A percentile compares a stretch with the other conserved stretches of the same genome.
Evolutionary conservation across 1,140 invertebrate genomes (phyloP).

Genomic region (Formica exsecta): DNA sequence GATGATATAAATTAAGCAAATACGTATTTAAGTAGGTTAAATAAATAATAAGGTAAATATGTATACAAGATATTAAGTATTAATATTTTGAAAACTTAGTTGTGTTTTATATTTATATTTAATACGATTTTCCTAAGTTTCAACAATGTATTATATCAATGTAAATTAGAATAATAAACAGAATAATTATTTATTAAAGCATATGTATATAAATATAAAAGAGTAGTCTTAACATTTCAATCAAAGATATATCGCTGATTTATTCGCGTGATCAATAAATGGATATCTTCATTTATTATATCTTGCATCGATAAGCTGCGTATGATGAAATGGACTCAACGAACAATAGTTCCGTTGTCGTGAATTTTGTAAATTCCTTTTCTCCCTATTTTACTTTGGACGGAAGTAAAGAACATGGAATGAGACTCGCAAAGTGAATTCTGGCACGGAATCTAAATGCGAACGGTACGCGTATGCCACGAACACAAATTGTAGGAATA

Average conservation of each 20-base stretch:
- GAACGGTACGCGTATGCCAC: constrained; percentile 46
- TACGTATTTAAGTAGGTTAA: constrained; percentile 27
- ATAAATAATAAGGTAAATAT: constrained; percentile 26
- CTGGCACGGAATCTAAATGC: constrained; percentile 50
- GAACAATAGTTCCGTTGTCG: background rate
- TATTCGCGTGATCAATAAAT: background rate
- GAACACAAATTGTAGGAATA: constrained; percentile 46
- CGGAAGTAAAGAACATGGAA: constrained; percentile 35
- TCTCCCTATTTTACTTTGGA: constrained; percentile 7
- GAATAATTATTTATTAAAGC: constrained; percentile 19
- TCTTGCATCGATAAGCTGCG: background rate
- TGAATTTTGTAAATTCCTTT: background rate
- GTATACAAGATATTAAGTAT: background rate
- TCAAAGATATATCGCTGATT: background rate
- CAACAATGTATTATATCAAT: background rate
- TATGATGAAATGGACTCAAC: background rate
- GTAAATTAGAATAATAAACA: background rate
- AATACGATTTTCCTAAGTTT: background rate
- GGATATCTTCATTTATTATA: background rate
- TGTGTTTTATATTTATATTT: background rate
- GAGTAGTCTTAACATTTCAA: background rate
- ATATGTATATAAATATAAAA: background rate
- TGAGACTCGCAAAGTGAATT: constrained; percentile 40
- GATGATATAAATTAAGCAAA: constrained; percentile 33
- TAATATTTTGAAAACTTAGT: constrained; percentile 45